These are phyloP conservation scores for Heliconius himera DNA, from an alignment of 1,140 invertebrate species.

Conservation along the genomic window DNA sequence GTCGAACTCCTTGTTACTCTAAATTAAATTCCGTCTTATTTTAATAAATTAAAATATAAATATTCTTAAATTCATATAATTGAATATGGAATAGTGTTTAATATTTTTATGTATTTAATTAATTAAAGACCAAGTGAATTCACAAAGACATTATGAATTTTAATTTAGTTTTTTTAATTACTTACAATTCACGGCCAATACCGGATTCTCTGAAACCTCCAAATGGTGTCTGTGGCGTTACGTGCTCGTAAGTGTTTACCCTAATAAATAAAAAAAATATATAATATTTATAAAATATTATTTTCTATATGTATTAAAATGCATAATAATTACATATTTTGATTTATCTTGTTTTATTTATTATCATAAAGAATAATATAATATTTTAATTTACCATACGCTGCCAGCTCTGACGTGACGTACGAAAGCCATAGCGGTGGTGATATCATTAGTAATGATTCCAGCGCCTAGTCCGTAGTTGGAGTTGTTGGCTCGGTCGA, in stretches of 20 bases:
- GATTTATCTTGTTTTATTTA: too few species aligned
- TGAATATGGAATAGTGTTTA: too few species aligned
- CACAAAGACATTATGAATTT: too few species aligned
- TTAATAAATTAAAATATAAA: too few species aligned
- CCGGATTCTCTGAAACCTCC: conserved; percentile 92
- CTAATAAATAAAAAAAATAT: conserved; percentile 55
- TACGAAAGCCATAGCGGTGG: conserved; percentile 89
- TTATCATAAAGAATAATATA: too few species aligned
- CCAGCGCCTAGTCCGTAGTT: conserved; percentile 95
- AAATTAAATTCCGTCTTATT: too few species aligned
- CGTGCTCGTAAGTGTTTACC: conserved; percentile 88
- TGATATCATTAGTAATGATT: conserved; percentile 93
- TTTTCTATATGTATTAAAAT: too few species aligned
- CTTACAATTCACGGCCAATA: conserved; percentile 86
- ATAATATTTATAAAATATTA: neutral
- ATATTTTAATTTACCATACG: conserved; percentile 84
- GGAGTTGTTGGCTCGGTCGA: conserved; percentile 93
- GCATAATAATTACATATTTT: too few species aligned
- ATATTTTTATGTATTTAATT: neutral
- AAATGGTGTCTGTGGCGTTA: conserved; percentile 86
- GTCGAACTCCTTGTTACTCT: too few species aligned
- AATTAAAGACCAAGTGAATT: too few species aligned
- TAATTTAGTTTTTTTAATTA: conserved; percentile 19
- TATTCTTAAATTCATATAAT: too few species aligned
- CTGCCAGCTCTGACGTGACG: conserved; percentile 92